Evolutionary conservation across 2,113 vertebrate species (phyloP).

Genomic region (Hemiscyllium ocellatum): DNA sequence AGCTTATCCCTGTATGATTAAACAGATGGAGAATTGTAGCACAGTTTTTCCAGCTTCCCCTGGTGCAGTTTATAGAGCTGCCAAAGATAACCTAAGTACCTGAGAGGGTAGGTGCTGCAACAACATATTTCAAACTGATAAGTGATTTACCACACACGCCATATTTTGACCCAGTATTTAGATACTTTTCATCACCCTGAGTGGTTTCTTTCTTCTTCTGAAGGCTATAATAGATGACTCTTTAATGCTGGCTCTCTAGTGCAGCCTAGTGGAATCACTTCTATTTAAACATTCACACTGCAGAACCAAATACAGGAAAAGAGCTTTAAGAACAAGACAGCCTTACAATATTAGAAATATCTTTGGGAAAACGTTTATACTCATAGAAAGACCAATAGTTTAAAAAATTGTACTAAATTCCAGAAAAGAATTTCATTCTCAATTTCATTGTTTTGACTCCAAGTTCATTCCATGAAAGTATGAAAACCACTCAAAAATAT

Average conservation of each 20-base stretch:
- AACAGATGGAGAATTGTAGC: slow-evolving; percentile 37
- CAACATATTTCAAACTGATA: slow-evolving; percentile 38
- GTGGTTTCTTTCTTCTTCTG: slow-evolving; percentile 33
- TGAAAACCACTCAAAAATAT: background rate
- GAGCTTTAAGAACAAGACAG: background rate
- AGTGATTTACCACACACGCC: slow-evolving; percentile 36
- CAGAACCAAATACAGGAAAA: background rate
- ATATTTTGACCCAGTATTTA: slow-evolving; percentile 38
- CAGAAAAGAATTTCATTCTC: background rate
- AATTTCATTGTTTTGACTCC: background rate
- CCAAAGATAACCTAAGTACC: slow-evolving; percentile 36
- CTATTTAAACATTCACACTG: background rate
- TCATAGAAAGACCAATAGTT: background rate
- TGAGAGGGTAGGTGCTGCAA: slow-evolving; percentile 30
- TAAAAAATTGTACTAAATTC: background rate
- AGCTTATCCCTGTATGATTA: slow-evolving; percentile 38
- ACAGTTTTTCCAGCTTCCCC: slow-evolving; percentile 36
- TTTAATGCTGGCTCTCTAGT: slow-evolving; percentile 32
- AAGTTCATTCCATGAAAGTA: background rate
- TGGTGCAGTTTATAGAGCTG: slow-evolving; percentile 35
- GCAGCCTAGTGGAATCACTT: slow-evolving; percentile 32
- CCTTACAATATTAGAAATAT: background rate
- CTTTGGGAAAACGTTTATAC: background rate
- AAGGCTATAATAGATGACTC: slow-evolving; percentile 25
- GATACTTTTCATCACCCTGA: slow-evolving; percentile 36